Evolutionary conservation across 2,113 vertebrate species (phyloP), one percentile per base, ranked within the genome.

Genomic region (Vicugna pacos): DNA sequence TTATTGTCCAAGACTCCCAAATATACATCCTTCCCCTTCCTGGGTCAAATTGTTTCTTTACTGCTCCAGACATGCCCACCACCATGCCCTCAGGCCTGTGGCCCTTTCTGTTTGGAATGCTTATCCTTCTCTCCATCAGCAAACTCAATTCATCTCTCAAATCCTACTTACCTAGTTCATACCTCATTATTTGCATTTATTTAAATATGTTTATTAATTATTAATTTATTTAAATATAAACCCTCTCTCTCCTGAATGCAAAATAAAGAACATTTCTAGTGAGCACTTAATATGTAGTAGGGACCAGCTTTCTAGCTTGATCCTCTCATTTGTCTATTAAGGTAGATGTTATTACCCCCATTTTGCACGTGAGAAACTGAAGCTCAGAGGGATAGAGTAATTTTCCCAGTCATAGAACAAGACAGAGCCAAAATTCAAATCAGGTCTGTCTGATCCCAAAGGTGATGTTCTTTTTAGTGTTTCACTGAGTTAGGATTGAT

Each of bases 351-450:
- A 32, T 42, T 42, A 42, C 38, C 38, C 38, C 38, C 38, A 65
- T 70, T 94, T 93, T 72, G 54, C 50, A 91, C 24, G 48, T 19
- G 20, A 79, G 54, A 91, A 94, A 72, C 54, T n/a, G 73, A 84
- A 60, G 22, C 26, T 73, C 30, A 38, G 14, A 28, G 16, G 26
- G 12, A 5, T 56, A 94, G 48, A 88, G 26, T 84, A 87, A 76
- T 35, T 76, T 92, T 32, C 15, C 6, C 10, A 65, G 52, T 72
- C 52, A 56, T 3, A 73, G 48, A 91, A 30, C 30, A 17, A 76
- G 64, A 52, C 32, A 92, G 46, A 93, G 20, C 73, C 26, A 46
- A 19, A 3, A 82, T 64, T 89, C 86, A 95, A 69, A 89, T 13
- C 62, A 89, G 65, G 8, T 91, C 52, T 94, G 12, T 72, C 32